Evolutionary conservation across 1,140 invertebrate species (phyloP), one percentile per base, ranked within the genome.

Genomic region (Laupala kohalensis): DNA sequence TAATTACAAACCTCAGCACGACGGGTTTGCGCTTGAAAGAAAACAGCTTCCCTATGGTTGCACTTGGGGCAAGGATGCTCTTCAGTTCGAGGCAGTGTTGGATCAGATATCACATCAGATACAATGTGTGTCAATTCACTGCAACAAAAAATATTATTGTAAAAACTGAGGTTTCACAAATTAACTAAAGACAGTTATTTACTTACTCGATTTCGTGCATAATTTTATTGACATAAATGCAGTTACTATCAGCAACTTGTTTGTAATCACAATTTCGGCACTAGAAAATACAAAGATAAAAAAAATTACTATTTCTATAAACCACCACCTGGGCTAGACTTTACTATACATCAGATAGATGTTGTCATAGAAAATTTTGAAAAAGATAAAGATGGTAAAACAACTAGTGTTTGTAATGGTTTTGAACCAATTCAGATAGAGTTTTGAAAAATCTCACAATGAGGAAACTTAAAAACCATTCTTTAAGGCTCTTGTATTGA

Each of bases 161-260:
- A 69, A 27, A 62, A 72, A 15, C n/a, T 37, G 9, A 69, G 26
- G n/a, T 70, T 24, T 24, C 12, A 13, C 13, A 19, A 0, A 19
- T 12, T 19, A 13, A 19, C 13, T 24, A 65, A 4, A 23, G 23
- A 24, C 13, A 23, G 64, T 65, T 23, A 5, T 66, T 71, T 74
- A 87, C 90, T 88, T 86, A 94, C 92, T 99, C 97, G 74, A 99
- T 96, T 91, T 99, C 97, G 87, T 99, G 97, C 88, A 96, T 98
- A 85, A 99, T 97, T 87, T 99, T 99, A 86, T 99, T 99, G 0
- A 99, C 97, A 79, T 99, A 99, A 72, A 99, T 98, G 79, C 97
- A 99, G 77, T 97, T 96, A 75, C 97, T 98, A 77, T 98, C 95
- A 0, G 97, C 96, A 25, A 93, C 84, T 81, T 97, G 92, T 79